Percentiles rank a stretch among this genome's conserved stretches.
These are phyloP conservation scores for Pollenia angustigena DNA, from an alignment of 2,888 invertebrate genomes.

Conservation along the genomic window DNA sequence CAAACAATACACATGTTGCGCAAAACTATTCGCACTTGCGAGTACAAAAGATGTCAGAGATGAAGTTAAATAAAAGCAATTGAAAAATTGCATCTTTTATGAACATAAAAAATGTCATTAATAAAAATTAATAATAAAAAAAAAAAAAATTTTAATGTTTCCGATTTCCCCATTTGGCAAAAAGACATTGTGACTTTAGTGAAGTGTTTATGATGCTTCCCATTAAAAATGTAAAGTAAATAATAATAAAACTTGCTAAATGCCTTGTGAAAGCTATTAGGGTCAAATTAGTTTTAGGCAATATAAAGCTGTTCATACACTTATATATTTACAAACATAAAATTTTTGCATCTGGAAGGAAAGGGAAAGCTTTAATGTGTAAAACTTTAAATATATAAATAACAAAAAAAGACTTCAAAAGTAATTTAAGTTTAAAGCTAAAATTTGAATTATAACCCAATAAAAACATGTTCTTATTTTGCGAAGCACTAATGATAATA, in stretches of 20 bases:
- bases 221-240: constrained; percentile 13
- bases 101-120: constrained; percentile 52
- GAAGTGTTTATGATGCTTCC: neutral
- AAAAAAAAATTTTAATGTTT: constrained; percentile 64
- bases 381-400: too few species aligned
- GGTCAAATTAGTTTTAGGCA: constrained; percentile 39
- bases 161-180: constrained; percentile 57
- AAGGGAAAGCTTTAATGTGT: too few species aligned
- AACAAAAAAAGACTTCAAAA: too few species aligned
- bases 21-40: neutral
- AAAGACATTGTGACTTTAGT: constrained; percentile 8
- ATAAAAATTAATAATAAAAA: constrained; percentile 65
- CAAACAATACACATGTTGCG: constrained; percentile 24
- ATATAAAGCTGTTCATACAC: too few species aligned
- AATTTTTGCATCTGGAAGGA: too few species aligned
- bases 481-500: too few species aligned
- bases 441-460: too few species aligned
- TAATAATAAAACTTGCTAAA: constrained; percentile 25
- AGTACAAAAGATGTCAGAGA: neutral
- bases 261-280: constrained; percentile 67
- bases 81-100: constrained; percentile 22
- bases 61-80: constrained; percentile 37
- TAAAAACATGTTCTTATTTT: too few species aligned
- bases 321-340: too few species aligned
- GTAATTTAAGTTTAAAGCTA: too few species aligned